Evolutionary conservation across 2,888 invertebrate species (phyloP).

Genomic region (Sinopyrophorus schimmeli): DNA sequence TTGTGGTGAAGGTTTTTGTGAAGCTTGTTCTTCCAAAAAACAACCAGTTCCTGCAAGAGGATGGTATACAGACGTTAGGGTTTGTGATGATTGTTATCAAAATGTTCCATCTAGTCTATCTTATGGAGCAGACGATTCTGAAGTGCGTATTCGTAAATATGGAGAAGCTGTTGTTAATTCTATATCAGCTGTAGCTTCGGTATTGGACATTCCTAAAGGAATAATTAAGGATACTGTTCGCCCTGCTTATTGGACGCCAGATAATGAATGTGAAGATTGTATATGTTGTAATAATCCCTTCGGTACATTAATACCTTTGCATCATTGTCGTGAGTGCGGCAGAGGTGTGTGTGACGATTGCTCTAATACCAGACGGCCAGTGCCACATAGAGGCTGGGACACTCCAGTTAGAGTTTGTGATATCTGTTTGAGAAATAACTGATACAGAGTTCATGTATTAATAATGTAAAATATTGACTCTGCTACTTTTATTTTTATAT

Average conservation of each 20-base stretch:
- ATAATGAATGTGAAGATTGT: slow-evolving; percentile 69
- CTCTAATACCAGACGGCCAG: slow-evolving; percentile 64
- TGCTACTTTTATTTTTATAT: slow-evolving; percentile 5
- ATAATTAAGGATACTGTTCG: slow-evolving; percentile 75
- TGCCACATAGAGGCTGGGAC: slow-evolving; percentile 74
- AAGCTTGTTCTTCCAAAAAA: slow-evolving; percentile 67
- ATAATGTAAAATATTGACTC: too few relatives aligned
- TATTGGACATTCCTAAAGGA: slow-evolving; percentile 75
- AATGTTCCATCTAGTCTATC: slow-evolving; percentile 48
- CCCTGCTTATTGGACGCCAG: slow-evolving; percentile 81
- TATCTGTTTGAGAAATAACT: slow-evolving; percentile 55
- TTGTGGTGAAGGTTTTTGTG: slow-evolving; percentile 81
- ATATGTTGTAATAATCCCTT: slow-evolving; percentile 67
- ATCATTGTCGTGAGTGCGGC: slow-evolving; percentile 75
- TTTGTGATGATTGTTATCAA: slow-evolving; percentile 70
- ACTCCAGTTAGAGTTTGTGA: slow-evolving; percentile 76
- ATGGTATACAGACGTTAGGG: slow-evolving; percentile 71
- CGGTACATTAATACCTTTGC: slow-evolving; percentile 58
- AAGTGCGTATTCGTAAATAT: slow-evolving; percentile 63
- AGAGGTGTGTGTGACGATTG: slow-evolving; percentile 68
- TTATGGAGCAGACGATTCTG: slow-evolving; percentile 46
- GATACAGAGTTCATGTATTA: too few relatives aligned
- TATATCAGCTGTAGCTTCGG: slow-evolving; percentile 69
- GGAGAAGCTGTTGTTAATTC: slow-evolving; percentile 76
- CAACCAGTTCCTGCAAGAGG: slow-evolving; percentile 72